Base-by-base conservation (phyloP, 30 jellyfish, hydroid and myxozoan genomes). In the Morbakka virulenta region DNA sequence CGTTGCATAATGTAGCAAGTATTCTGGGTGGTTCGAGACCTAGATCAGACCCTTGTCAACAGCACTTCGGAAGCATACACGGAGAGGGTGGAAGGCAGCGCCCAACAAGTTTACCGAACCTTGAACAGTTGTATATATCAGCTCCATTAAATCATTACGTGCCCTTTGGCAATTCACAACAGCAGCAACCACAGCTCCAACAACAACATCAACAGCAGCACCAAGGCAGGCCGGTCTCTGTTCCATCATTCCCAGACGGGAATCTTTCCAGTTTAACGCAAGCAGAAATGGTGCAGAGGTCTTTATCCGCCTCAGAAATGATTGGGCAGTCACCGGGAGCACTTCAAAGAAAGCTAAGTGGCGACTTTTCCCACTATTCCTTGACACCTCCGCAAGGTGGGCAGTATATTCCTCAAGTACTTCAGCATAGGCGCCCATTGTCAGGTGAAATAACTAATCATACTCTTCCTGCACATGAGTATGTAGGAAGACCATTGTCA, bases 31-130 rank as follows among this genome's bases (percentile, higher is more conserved):
- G 89, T 6, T 71, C 95, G 1, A 64, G 97, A 25, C 97, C 97
- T n/a, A 86, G 97, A 50, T 89, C 97, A 33, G 97, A 89, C 67
- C 97, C 97, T 3, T 80, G 95, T 32, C 97, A 89, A 26, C 63
- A 79, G 28, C n/a, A n/a, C n/a, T n/a, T n/a, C n/a, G n/a, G n/a
- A n/a, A 80, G 66, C 52, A 35, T 68, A 12, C 71, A 72, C 35
- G 83, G 93, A 52, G 97, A 88, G 50, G 79, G 85, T 27, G 83
- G 66, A 51, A 64, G 95, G 23, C 95, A 82, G 53, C 53, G 97
- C 47, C 97, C 97, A 3, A 89, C 77, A 22, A 89, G 97, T 64
- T 73, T 89, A 29, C 97, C 97, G 24, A 89, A 89, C 74, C 82
- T 89, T 23, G 97, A 89, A 67, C 95, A 89, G 31, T 50, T 89